Conservation (phyloP, 2,888 invertebrate genomes). For the Apantesis nais region DNA sequence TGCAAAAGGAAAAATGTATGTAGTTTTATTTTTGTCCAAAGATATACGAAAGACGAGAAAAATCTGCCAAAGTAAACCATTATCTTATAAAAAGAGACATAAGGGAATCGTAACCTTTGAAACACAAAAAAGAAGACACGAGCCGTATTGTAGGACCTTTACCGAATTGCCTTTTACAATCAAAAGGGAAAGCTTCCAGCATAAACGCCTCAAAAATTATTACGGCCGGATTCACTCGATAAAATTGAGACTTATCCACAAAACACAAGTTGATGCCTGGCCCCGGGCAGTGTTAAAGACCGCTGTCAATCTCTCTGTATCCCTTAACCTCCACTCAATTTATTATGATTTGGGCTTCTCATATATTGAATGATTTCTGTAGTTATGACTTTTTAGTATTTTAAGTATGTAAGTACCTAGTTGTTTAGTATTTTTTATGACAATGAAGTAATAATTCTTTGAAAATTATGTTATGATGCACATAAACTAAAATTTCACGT, state of each 20-base stretch:
- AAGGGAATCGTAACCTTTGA: slow-evolving; percentile 43
- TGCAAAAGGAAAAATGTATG: slow-evolving; percentile 8
- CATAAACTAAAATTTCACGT: slow-evolving; percentile 34
- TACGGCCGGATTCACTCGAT: slow-evolving; percentile 61
- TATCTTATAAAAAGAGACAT: slow-evolving; percentile 44
- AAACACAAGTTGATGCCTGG: slow-evolving; percentile 66
- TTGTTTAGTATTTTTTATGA: slow-evolving; percentile 47
- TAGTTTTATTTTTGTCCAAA: slow-evolving; percentile 20
- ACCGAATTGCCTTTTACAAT: slow-evolving; percentile 51
- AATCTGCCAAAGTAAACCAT: slow-evolving; percentile 40
- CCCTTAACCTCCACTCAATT: slow-evolving; percentile 74
- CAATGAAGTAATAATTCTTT: slow-evolving; percentile 38
- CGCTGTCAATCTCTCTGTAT: slow-evolving; percentile 74
- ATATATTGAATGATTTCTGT: slow-evolving; percentile 48
- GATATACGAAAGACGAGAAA: slow-evolving; percentile 29
- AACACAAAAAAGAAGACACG: slow-evolving; percentile 40
- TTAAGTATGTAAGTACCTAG: slow-evolving; percentile 44
- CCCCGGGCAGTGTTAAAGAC: slow-evolving; percentile 67
- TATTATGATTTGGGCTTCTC: slow-evolving; percentile 66
- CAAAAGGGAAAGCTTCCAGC: slow-evolving; percentile 52
- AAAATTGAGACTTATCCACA: slow-evolving; percentile 67
- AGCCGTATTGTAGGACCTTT: slow-evolving; percentile 40
- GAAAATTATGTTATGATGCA: slow-evolving; percentile 36
- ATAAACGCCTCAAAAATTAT: slow-evolving; percentile 64
- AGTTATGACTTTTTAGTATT: slow-evolving; percentile 53